Percentiles rank a stretch among this genome's conserved stretches.
These are phyloP conservation scores for Scalopus aquaticus DNA, from an alignment of 2,113 vertebrate species.

Conservation along the genomic window DNA sequence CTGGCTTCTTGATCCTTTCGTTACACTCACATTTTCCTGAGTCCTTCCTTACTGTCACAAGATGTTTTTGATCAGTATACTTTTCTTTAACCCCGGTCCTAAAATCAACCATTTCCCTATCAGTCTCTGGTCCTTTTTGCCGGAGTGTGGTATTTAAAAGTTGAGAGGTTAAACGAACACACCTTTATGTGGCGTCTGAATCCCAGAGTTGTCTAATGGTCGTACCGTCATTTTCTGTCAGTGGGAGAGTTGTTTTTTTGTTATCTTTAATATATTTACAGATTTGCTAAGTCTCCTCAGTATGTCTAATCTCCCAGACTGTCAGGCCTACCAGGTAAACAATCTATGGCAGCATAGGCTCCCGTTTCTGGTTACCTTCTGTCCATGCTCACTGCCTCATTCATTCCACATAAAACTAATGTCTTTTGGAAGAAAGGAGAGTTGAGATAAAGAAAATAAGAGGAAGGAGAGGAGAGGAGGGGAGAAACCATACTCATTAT, in stretches of 20 bases:
- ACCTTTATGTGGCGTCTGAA: neutral
- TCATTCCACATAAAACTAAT: neutral
- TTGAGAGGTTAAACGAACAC: neutral
- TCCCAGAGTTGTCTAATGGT: neutral
- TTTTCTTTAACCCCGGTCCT: neutral
- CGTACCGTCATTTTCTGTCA: neutral
- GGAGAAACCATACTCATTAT: neutral
- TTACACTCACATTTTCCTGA: neutral
- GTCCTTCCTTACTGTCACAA: neutral
- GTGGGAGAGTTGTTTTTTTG: neutral
- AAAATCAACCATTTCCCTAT: neutral
- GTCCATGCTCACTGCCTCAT: neutral
- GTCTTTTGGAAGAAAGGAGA: neutral
- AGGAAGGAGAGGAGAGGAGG: neutral
- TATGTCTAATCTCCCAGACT: neutral
- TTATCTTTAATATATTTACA: neutral
- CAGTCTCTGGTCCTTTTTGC: neutral
- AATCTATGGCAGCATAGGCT: neutral
- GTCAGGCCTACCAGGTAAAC: neutral
- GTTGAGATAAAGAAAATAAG: neutral
- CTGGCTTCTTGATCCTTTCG: neutral
- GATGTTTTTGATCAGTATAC: neutral
- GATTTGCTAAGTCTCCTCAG: neutral
- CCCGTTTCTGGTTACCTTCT: neutral
- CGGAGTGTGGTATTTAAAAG: neutral